Conservation (phyloP, 2,113 vertebrate species). For the Elachura formosa region DNA sequence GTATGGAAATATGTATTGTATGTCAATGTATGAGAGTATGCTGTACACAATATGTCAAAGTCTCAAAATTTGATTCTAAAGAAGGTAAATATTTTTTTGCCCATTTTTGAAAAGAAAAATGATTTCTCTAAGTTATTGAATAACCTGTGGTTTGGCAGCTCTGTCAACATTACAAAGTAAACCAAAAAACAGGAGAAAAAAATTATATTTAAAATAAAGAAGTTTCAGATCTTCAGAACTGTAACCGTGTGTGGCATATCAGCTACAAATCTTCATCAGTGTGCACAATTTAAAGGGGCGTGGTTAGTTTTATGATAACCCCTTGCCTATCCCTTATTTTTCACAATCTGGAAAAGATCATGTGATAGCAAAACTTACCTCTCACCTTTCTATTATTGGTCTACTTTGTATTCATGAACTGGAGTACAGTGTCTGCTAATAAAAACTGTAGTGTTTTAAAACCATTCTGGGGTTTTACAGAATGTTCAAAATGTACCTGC, state of each 20-base stretch:
- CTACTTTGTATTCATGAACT: background rate
- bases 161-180: background rate
- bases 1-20: background rate
- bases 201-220: background rate
- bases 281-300: background rate
- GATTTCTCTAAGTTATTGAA: background rate
- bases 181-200: background rate
- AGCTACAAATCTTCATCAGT: background rate
- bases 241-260: background rate
- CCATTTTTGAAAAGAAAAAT: background rate
- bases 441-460: background rate
- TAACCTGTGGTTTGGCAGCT: background rate
- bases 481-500: background rate
- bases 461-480: background rate
- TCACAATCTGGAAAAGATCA: background rate
- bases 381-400: background rate
- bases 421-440: background rate
- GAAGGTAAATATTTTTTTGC: background rate
- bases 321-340: background rate
- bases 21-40: background rate
- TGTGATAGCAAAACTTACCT: background rate
- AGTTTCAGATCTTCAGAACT: background rate
- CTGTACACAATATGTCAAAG: background rate
- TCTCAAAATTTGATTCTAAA: background rate
- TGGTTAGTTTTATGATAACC: background rate